Conservation (phyloP, 53 echinoderm and acorn worm species). For the Echinometra lucunter region DNA sequence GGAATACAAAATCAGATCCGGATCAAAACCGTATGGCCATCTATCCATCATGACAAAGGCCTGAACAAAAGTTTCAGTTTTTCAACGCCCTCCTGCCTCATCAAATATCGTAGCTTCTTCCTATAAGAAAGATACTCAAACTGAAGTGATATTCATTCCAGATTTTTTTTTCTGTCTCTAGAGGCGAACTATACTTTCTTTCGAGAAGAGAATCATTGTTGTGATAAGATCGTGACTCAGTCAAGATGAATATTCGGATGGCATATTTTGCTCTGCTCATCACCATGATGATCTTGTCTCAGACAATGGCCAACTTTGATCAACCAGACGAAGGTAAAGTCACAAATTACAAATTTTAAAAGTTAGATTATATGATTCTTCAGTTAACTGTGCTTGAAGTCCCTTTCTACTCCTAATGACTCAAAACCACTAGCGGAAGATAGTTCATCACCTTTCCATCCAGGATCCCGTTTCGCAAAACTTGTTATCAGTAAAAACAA, state of each 20-base stretch:
- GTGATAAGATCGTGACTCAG: background rate
- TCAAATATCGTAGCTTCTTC: background rate
- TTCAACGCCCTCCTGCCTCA: background rate
- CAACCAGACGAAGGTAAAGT: background rate
- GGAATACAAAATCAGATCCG: background rate
- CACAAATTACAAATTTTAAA: too few species aligned
- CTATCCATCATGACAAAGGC: background rate
- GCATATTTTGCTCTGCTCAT: background rate
- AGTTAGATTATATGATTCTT: too few species aligned
- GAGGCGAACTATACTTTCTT: background rate
- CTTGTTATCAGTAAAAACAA: too few species aligned
- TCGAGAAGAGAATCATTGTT: background rate
- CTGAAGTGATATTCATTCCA: background rate
- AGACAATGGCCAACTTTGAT: background rate
- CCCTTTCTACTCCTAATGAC: too few species aligned
- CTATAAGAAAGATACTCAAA: background rate
- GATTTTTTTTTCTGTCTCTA: background rate
- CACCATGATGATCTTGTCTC: constrained; percentile 12
- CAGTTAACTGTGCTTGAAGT: too few species aligned
- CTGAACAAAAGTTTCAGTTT: too few species aligned
- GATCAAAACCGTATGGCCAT: background rate
- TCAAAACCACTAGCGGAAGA: too few species aligned
- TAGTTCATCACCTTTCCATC: too few species aligned
- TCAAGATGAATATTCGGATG: constrained; percentile 14
- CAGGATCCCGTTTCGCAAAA: too few species aligned